A percentile compares a stretch with the other conserved stretches of the same genome.
Evolutionary conservation across 2,113 vertebrate genomes (phyloP).

Genomic region (Etheostoma cragini): DNA sequence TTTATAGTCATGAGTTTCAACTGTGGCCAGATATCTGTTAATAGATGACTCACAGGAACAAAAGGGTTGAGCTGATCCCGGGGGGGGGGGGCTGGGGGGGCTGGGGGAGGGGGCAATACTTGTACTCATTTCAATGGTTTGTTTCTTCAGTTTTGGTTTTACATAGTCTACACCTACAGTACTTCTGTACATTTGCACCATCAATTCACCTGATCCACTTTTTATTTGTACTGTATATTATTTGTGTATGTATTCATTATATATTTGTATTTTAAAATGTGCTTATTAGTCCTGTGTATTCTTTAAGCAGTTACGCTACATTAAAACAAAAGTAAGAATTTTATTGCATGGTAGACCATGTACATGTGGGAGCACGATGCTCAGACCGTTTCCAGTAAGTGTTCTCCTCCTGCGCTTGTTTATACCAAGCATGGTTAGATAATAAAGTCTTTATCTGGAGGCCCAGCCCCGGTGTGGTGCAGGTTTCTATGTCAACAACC

Average conservation of each 20-base stretch:
- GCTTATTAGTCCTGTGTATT: not conserved
- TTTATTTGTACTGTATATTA: not conserved
- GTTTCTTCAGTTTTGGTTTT: not conserved
- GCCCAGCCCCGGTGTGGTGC: not conserved
- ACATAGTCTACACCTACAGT: not conserved
- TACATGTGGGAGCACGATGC: slow-evolving; percentile 15
- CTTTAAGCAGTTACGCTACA: not conserved
- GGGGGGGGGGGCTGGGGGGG: too few relatives aligned
- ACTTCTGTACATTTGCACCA: not conserved
- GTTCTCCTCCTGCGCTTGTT: slow-evolving; percentile 33
- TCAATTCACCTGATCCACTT: too few relatives aligned
- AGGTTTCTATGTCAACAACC: slow-evolving; percentile 39
- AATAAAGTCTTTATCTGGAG: slow-evolving; percentile 7
- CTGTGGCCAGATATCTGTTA: slow-evolving; percentile 8
- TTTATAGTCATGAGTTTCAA: not conserved
- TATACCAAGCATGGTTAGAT: slow-evolving; percentile 49
- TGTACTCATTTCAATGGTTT: not conserved
- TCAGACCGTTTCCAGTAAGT: not conserved
- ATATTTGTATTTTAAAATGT: not conserved
- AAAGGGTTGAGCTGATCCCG: not conserved
- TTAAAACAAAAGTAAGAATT: not conserved
- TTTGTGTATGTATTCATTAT: not conserved
- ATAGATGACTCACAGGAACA: slow-evolving; percentile 35
- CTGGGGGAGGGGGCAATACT: too few relatives aligned
- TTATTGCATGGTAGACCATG: not conserved